A percentile compares a stretch with the other conserved stretches of the same genome.
Evolutionary conservation across 2,888 invertebrate genomes (phyloP).

Genomic region (Drosophila buzzatii): DNA sequence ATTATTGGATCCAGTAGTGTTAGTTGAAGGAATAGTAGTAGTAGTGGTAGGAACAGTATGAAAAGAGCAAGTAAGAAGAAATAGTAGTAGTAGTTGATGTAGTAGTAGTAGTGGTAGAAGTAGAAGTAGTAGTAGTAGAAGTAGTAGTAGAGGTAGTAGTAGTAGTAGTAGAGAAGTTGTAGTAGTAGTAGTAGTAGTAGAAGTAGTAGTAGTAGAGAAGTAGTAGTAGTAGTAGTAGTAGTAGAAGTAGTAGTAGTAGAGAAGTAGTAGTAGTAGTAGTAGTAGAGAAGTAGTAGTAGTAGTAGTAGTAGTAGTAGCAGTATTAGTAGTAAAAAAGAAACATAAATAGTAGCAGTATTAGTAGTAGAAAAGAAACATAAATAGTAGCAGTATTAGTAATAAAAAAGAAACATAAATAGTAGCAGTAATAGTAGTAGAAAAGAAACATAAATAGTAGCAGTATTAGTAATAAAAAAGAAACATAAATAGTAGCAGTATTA

Average conservation of each 20-base stretch:
- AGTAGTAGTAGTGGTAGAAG: too few relatives aligned
- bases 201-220: too few relatives aligned
- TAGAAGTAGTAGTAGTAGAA: too few relatives aligned
- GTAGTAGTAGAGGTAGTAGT: too few relatives aligned
- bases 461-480: background rate
- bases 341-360: background rate
- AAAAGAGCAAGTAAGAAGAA: too few relatives aligned
- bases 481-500: background rate
- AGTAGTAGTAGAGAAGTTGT: background rate
- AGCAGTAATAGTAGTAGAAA: background rate
- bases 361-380: background rate
- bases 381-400: too few relatives aligned
- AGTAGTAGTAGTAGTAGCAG: too few relatives aligned
- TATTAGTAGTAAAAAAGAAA: too few relatives aligned
- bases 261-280: background rate
- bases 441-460: background rate
- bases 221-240: too few relatives aligned
- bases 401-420: too few relatives aligned
- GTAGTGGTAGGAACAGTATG: background rate
- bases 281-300: background rate
- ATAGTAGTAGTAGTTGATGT: background rate
- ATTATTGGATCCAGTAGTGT: background rate
- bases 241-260: too few relatives aligned
- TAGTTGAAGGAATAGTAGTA: too few relatives aligned
- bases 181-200: background rate